phyloP scores from a whole-genome alignment of 2,113 vertebrate genomes.

The Nibea albiflora region DNA sequence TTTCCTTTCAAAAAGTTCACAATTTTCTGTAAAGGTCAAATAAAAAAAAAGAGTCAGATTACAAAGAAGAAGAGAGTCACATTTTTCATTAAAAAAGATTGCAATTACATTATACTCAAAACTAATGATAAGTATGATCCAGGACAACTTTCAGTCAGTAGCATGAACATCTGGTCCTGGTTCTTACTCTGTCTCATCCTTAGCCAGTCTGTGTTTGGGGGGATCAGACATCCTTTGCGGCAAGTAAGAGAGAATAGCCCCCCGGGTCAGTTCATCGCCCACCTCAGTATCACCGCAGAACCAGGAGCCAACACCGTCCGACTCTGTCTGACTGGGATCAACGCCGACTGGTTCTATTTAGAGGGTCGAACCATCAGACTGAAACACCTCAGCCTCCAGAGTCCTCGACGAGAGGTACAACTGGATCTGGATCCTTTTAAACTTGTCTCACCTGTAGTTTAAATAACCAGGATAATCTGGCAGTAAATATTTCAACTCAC shows the following conservation, averaged over 20 bases:
- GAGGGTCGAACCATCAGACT: constrained; percentile 84
- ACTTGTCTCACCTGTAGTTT: not conserved
- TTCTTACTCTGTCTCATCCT: not conserved
- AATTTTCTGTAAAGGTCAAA: too few species aligned
- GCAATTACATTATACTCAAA: too few species aligned
- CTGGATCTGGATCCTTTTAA: not conserved
- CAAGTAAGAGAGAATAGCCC: constrained; percentile 88
- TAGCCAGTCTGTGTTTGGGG: constrained; percentile 81
- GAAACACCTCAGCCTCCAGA: constrained; percentile 80
- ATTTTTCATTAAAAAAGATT: too few species aligned
- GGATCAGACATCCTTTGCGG: constrained; percentile 84
- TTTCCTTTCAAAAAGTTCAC: too few species aligned
- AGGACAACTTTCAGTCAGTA: too few species aligned
- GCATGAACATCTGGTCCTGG: not conserved
- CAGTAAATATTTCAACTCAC: not conserved
- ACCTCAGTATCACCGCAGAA: constrained; percentile 74
- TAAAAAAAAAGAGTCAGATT: too few species aligned
- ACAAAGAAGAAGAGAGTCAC: too few species aligned
- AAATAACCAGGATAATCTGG: not conserved
- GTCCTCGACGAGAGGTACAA: constrained; percentile 86
- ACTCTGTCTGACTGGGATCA: constrained; percentile 82
- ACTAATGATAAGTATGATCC: too few species aligned
- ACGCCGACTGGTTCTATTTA: constrained; percentile 87
- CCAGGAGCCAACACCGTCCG: constrained; percentile 65
- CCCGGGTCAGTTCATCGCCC: constrained; percentile 82